These are phyloP conservation scores for Nephrotoma appendiculata DNA, from an alignment of 2,888 invertebrate genomes.

Conservation along the genomic window DNA sequence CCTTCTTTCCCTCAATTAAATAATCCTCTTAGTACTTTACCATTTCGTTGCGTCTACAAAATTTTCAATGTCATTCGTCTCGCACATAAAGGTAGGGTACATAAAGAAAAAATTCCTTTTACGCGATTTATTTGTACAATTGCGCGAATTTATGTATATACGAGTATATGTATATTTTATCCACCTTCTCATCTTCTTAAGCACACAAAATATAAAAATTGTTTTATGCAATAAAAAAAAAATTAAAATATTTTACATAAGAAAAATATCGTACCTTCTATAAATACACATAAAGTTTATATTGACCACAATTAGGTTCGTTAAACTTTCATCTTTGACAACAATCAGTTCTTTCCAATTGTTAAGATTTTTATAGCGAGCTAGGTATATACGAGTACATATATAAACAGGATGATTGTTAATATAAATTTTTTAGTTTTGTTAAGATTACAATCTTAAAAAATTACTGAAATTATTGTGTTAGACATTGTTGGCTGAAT, in stretches of 20 bases:
- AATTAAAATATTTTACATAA: neutral
- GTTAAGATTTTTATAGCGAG: neutral
- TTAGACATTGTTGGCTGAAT: neutral
- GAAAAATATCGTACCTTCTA: neutral
- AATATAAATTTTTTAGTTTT: neutral
- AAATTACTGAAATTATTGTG: neutral
- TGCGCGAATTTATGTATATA: neutral
- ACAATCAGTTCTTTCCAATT: neutral
- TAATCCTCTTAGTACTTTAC: neutral
- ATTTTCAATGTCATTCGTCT: neutral
- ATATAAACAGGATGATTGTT: neutral
- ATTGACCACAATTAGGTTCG: neutral
- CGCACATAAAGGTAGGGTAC: neutral
- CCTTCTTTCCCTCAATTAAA: too few species aligned
- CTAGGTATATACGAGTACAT: neutral
- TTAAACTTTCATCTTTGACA: neutral
- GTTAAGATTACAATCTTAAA: neutral
- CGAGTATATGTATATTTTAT: neutral
- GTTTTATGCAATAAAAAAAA: neutral
- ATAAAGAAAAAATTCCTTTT: neutral
- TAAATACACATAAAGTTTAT: neutral
- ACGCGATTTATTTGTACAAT: neutral
- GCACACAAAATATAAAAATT: neutral
- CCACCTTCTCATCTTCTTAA: neutral
- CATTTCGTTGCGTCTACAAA: neutral